phyloP scores from a whole-genome alignment of 2,113 vertebrate genomes.

The Dendropsophus ebraccatus region DNA sequence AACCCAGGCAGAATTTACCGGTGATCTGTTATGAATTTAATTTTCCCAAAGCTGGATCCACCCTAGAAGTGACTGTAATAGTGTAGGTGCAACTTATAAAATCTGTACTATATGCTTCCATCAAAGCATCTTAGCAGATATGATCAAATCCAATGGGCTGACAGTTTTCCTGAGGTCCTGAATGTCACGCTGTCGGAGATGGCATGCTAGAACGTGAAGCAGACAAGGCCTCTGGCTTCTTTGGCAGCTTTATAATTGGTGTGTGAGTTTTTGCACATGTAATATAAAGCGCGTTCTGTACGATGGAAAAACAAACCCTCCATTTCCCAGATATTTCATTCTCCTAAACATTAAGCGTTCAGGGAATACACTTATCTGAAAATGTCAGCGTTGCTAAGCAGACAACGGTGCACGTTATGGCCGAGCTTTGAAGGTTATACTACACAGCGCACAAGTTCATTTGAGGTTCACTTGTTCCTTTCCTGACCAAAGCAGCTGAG shows the following conservation, averaged over 20 bases:
- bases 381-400: slow-evolving; percentile 22
- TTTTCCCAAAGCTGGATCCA: too few relatives aligned
- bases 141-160: background rate
- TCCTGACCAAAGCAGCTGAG: slow-evolving; percentile 30
- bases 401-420: slow-evolving; percentile 5
- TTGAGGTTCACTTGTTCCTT: slow-evolving; percentile 24
- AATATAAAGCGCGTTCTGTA: slow-evolving; percentile 9
- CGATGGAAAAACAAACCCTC: background rate
- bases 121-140: background rate
- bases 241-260: background rate
- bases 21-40: too few relatives aligned
- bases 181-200: background rate
- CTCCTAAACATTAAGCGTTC: background rate
- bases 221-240: background rate
- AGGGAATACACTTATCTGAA: background rate
- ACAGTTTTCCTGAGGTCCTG: background rate
- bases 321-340: slow-evolving; percentile 1
- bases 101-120: too few relatives aligned
- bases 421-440: background rate
- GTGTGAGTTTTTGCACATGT: background rate
- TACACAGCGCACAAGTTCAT: slow-evolving; percentile 35
- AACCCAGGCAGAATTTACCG: too few relatives aligned
- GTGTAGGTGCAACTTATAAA: too few relatives aligned
- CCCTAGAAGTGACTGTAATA: too few relatives aligned
- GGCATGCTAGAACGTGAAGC: background rate